A percentile compares a stretch with the other conserved stretches of the same genome.
Evolutionary conservation across 2,888 invertebrate species (phyloP).

Genomic region (Bugula neritina): DNA sequence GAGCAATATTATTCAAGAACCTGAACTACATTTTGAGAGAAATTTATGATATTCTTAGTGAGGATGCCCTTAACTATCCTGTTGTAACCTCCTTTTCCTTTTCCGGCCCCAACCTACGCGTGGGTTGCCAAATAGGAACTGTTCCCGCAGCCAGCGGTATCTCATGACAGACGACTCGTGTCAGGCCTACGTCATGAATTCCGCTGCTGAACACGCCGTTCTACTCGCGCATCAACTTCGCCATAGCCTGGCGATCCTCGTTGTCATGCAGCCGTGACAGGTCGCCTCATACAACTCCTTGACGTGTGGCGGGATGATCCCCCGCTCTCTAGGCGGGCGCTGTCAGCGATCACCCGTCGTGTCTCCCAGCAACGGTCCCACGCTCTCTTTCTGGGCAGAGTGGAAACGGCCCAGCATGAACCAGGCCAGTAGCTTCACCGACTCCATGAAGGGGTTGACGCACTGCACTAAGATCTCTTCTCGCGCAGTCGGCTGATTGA

Average conservation of each 20-base stretch:
- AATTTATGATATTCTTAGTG: no score
- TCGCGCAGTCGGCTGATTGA: neutral
- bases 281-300: neutral
- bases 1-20: no score
- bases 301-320: neutral
- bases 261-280: neutral
- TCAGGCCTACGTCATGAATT: neutral
- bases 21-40: no score
- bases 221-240: neutral
- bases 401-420: neutral
- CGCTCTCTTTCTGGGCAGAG: no score
- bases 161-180: neutral
- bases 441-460: neutral
- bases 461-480: neutral
- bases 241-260: neutral
- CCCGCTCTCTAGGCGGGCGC: no score
- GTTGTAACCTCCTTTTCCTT: slow-evolving; percentile 26
- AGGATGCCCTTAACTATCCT: no score
- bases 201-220: neutral
- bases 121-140: slow-evolving; percentile 29
- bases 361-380: no score
- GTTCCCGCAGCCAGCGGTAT: slow-evolving; percentile 26
- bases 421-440: neutral
- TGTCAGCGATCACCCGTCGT: no score
- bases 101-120: slow-evolving; percentile 29